Conservation (phyloP, 2,797 vertebrate species). For the Nannoperca australis region DNA sequence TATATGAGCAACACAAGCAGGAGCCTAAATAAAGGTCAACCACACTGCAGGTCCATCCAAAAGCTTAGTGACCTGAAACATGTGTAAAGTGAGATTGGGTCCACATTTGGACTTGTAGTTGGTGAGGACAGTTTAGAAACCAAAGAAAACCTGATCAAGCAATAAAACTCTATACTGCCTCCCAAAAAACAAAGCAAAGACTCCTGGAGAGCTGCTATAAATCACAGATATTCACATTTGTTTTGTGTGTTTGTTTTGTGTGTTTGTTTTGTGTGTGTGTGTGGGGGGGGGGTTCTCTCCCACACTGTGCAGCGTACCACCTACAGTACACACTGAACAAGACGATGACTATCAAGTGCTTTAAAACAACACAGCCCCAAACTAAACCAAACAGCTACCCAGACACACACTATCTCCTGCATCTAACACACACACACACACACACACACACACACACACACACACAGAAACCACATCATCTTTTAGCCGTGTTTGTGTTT, state of each 20-base stretch:
- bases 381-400: constrained; percentile 70
- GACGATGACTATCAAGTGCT: constrained; percentile 68
- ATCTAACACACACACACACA: constrained; percentile 67
- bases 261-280: constrained; percentile 6
- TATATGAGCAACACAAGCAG: background rate
- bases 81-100: too few relatives aligned
- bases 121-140: constrained; percentile 2
- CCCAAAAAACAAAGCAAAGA: constrained; percentile 16
- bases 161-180: constrained; percentile 5
- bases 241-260: constrained; percentile 38
- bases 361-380: constrained; percentile 73
- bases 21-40: background rate
- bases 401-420: constrained; percentile 72
- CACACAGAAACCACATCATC: constrained; percentile 64
- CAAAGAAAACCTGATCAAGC: background rate
- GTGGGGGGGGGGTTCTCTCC: constrained; percentile 48
- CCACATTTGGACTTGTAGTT: constrained; percentile 20
- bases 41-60: background rate
- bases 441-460: constrained; percentile 51
- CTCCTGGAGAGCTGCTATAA: constrained; percentile 20
- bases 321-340: constrained; percentile 42
- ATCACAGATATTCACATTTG: constrained; percentile 17
- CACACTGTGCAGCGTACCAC: constrained; percentile 42
- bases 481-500: constrained; percentile 70
- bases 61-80: too few relatives aligned